phyloP scores from a whole-genome alignment of 2,113 vertebrate genomes.

The Vidua chalybeata region DNA sequence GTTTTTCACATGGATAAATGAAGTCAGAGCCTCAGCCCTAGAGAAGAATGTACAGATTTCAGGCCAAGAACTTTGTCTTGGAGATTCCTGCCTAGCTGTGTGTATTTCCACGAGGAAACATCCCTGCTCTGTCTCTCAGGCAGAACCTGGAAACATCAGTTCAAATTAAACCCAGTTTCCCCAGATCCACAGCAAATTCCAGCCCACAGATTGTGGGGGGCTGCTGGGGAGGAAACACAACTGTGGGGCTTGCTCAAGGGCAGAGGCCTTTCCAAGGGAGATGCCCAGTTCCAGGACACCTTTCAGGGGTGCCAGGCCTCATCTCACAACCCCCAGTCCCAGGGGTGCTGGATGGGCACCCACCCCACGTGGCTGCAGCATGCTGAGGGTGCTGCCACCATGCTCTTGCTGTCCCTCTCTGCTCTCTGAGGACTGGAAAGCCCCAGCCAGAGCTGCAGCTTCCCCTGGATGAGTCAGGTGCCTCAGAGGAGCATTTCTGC shows the following conservation, averaged over 20 bases:
- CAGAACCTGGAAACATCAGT: neutral
- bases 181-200: neutral
- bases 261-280: neutral
- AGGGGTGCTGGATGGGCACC: neutral
- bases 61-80: neutral
- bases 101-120: neutral
- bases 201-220: neutral
- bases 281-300: neutral
- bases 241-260: neutral
- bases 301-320: neutral
- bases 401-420: neutral
- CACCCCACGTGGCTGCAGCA: fast-evolving
- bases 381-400: neutral
- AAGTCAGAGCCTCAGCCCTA: neutral
- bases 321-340: neutral
- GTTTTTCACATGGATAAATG: neutral
- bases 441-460: neutral
- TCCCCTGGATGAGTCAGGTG: neutral
- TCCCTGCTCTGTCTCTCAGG: neutral
- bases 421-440: neutral
- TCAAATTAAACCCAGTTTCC: neutral
- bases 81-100: neutral
- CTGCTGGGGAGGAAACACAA: neutral
- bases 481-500: neutral
- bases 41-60: neutral